Conservation (phyloP, 1,140 invertebrate genomes). For the Orchestia grillus region DNA sequence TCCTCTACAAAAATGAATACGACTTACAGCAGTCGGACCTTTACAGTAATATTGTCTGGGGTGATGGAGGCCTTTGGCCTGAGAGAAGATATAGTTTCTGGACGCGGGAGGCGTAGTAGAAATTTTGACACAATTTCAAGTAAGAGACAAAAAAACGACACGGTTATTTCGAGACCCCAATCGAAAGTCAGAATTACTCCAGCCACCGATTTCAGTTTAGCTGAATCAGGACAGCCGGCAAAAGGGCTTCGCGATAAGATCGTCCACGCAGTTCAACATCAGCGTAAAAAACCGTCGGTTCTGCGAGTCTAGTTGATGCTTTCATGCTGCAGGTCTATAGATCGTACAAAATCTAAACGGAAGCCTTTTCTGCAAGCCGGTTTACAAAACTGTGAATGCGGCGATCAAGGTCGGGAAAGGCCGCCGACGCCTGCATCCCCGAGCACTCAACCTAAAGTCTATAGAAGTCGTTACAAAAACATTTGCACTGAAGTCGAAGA, state of each 20-base stretch:
- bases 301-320: background rate
- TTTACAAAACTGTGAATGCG: background rate
- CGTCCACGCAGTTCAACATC: background rate
- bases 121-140: background rate
- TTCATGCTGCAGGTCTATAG: background rate
- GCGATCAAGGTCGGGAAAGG: background rate
- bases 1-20: background rate
- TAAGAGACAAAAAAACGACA: background rate
- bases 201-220: background rate
- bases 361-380: background rate
- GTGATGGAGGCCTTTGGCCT: background rate
- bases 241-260: background rate
- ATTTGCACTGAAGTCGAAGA: background rate
- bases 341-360: background rate
- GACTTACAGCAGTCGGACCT: background rate
- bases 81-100: background rate
- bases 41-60: background rate
- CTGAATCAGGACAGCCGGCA: background rate
- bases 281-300: background rate
- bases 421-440: background rate
- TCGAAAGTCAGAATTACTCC: background rate
- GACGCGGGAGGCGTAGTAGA: background rate
- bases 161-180: background rate
- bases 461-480: background rate
- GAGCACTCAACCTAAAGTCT: background rate